Evolutionary conservation across 2,113 vertebrate genomes (phyloP).

Genomic region (Empidonax traillii): DNA sequence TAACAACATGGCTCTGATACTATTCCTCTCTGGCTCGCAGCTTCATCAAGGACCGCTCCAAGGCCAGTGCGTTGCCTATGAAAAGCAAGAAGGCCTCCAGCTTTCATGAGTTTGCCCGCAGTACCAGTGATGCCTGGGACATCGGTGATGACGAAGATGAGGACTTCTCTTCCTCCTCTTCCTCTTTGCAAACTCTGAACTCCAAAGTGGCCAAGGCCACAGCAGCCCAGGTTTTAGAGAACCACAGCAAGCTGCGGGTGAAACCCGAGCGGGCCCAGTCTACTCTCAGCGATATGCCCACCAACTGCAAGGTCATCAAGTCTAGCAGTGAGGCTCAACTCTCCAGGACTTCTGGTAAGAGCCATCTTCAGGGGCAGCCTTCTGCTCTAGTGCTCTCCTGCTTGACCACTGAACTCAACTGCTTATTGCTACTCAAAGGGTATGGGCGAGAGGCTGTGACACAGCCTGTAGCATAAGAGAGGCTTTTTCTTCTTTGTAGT

Average conservation of each 20-base stretch:
- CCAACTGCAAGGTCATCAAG: conserved; percentile 30
- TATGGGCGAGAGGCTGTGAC: neutral
- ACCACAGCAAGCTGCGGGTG: conserved; percentile 17
- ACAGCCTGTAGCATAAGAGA: accelerated
- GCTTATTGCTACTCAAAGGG: neutral
- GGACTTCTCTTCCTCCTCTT: neutral
- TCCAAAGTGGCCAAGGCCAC: conserved; percentile 28
- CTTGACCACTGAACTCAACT: neutral
- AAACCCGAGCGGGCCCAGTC: neutral
- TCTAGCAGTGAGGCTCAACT: conserved; percentile 24
- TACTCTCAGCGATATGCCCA: neutral
- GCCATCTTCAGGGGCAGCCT: neutral
- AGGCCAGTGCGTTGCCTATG: neutral
- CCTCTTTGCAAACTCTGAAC: conserved; percentile 12
- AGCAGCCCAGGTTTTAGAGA: neutral
- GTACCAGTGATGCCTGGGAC: conserved; percentile 24
- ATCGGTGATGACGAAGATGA: neutral
- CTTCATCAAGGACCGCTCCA: conserved; percentile 28
- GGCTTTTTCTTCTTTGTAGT: neutral
- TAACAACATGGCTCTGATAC: neutral
- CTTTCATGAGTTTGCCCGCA: conserved; percentile 33
- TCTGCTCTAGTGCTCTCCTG: neutral
- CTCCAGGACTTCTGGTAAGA: conserved; percentile 80
- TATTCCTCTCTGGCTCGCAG: neutral
- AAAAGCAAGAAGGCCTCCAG: conserved; percentile 26